Evolutionary conservation across 1,140 invertebrate genomes (phyloP).

Genomic region (Aphelenchoides fujianensis): DNA sequence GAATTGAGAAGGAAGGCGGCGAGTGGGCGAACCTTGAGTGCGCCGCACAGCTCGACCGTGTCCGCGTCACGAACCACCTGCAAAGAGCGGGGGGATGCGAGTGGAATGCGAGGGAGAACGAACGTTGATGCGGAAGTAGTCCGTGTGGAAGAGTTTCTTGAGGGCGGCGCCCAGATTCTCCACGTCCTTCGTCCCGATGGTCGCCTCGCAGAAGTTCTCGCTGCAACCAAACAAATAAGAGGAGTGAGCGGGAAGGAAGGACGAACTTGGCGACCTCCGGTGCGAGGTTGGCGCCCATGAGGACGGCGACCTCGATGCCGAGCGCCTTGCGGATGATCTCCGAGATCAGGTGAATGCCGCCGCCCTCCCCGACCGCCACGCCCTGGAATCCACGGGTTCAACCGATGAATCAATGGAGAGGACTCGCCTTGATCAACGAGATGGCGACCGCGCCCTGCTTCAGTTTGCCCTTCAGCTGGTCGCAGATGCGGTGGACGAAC

Average conservation of each 20-base stretch:
- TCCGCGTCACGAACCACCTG: conserved; percentile 90
- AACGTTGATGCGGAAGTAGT: conserved; percentile 91
- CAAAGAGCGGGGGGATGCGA: too few relatives aligned
- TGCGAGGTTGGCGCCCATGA: conserved; percentile 98
- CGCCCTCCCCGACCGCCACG: conserved; percentile 61
- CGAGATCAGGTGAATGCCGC: conserved; percentile 92
- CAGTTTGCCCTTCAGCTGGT: conserved; percentile 69
- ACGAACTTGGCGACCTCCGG: conserved; percentile 82
- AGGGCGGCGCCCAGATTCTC: conserved; percentile 72
- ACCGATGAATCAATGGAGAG: not conserved
- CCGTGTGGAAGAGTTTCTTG: conserved; percentile 85
- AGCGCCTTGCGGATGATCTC: conserved; percentile 81
- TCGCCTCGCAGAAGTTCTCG: conserved; percentile 86
- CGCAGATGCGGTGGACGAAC: conserved; percentile 79
- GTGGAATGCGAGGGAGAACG: too few relatives aligned
- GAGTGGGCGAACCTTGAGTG: conserved; percentile 82
- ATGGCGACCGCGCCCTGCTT: conserved; percentile 83
- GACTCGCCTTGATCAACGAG: conserved; percentile 83
- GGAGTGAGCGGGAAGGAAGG: too few relatives aligned
- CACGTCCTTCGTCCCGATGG: conserved; percentile 73
- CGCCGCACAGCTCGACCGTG: conserved; percentile 95
- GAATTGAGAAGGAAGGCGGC: too few relatives aligned
- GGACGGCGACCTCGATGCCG: conserved; percentile 82
- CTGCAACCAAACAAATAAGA: too few relatives aligned
- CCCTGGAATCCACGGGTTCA: conserved; percentile 45